Percentiles rank a stretch among this genome's conserved stretches.
Evolutionary conservation across 2,797 vertebrate species (phyloP).

Genomic region (Coccyzus lansbergi): DNA sequence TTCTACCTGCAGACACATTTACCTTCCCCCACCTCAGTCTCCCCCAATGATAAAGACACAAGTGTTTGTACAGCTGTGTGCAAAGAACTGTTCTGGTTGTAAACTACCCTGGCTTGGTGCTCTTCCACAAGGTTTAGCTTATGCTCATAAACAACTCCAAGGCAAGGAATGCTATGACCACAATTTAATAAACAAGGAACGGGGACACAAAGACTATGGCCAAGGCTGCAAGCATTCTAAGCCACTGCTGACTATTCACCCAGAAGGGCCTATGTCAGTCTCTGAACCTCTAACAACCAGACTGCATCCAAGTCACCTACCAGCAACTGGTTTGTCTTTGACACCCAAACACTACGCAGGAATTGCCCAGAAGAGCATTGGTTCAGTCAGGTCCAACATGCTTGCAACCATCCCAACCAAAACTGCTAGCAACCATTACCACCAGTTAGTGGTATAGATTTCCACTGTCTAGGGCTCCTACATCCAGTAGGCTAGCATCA

Average conservation of each 20-base stretch:
- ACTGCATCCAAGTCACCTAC: not conserved
- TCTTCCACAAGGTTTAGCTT: not conserved
- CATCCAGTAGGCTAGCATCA: not conserved
- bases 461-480: not conserved
- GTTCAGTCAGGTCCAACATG: not conserved
- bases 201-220: not conserved
- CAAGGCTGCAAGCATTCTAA: fast-evolving
- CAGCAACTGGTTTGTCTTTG: not conserved
- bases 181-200: not conserved
- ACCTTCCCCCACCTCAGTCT: not conserved
- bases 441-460: not conserved
- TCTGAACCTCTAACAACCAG: not conserved
- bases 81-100: not conserved
- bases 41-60: not conserved
- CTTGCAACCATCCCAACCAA: not conserved
- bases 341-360: not conserved
- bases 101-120: not conserved
- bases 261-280: not conserved
- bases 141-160: fast-evolving
- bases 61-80: not conserved
- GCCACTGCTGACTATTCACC: not conserved
- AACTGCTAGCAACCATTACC: not conserved
- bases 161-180: not conserved
- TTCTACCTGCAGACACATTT: not conserved
- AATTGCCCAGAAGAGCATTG: not conserved